Evolutionary conservation across 2,888 invertebrate genomes (phyloP), one percentile per base, ranked within the genome.

Genomic region (Anarsia innoxiella): DNA sequence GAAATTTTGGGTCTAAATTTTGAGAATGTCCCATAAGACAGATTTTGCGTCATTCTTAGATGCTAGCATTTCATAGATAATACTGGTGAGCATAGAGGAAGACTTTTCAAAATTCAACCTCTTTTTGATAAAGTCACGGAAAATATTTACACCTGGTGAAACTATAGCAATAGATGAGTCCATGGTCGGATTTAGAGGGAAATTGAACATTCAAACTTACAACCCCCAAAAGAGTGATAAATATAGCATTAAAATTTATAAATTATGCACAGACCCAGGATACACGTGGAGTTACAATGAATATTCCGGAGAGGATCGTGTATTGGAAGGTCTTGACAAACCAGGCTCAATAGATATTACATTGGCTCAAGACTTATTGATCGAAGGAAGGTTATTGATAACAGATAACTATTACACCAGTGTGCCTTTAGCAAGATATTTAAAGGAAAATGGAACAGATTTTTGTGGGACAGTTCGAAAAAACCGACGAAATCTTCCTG

Each of bases 241-340:
- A 30, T 46, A 44, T 23, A 42, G 46, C 23, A 40, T 46, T 25
- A 40, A 42, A 40, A 39, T 44, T 27, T 46, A 46, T 32, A 46
- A 43, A 38, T 15, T 44, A 12, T 46, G 42, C 31, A 40, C 42
- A 9, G 36, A 35, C 28, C 39, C 12, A 9, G 40, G 46, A 2
- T 46, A 40, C 34, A 36, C 36, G 23, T 44, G 41, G 43, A 36
- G 37, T 31, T 46, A 44, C 29, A 34, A 37, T 23, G 30, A 44
- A 35, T 41, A 43, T 38, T 34, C 39, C 25, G 46, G 38, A 10
- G 34, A 40, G 29, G 36, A 40, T 33, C 30, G 23, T 34, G 19
- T 16, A 15, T 25, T 31, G 11, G 19, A 35, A 14, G 37, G 33
- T 26, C 33, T 40, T 11, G 37, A 40, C 33, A 41, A 41, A 36